Conservation (phyloP, 2,113 vertebrate genomes). For the Pygoscelis adeliae region DNA sequence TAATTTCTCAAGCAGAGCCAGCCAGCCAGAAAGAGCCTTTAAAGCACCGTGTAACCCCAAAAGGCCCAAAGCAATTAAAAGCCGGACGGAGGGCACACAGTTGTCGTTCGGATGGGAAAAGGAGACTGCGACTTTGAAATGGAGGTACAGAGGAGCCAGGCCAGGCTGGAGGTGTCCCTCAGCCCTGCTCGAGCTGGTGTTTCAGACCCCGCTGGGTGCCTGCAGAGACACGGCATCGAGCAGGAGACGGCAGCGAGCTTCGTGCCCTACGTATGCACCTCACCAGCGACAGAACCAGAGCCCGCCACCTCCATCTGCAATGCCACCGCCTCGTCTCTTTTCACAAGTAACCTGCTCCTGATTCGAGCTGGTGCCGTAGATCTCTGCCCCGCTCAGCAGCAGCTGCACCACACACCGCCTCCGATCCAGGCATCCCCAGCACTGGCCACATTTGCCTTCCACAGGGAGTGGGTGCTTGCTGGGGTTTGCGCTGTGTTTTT, state of each 20-base stretch:
- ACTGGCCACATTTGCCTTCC: not conserved
- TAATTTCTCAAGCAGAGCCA: not conserved
- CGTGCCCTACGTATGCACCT: accelerated
- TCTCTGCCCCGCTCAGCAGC: not conserved
- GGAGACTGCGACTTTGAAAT: not conserved
- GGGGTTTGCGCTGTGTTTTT: not conserved
- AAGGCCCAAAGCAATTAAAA: slow-evolving; percentile 2
- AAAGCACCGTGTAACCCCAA: not conserved
- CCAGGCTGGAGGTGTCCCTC: not conserved
- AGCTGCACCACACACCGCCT: accelerated
- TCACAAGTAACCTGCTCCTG: not conserved
- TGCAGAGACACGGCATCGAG: accelerated
- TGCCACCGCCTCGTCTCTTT: accelerated
- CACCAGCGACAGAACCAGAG: not conserved
- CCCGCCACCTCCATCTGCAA: not conserved
- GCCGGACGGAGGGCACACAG: not conserved
- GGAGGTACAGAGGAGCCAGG: not conserved
- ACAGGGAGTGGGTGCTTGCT: not conserved
- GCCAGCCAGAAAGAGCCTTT: not conserved
- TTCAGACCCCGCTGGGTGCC: not conserved
- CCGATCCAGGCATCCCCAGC: not conserved
- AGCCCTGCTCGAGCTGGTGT: not conserved
- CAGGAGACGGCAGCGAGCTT: accelerated
- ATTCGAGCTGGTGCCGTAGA: accelerated
- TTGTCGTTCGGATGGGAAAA: not conserved